Evolutionary conservation across 2,113 vertebrate species (phyloP).

Genomic region (Callithrix jacchus): DNA sequence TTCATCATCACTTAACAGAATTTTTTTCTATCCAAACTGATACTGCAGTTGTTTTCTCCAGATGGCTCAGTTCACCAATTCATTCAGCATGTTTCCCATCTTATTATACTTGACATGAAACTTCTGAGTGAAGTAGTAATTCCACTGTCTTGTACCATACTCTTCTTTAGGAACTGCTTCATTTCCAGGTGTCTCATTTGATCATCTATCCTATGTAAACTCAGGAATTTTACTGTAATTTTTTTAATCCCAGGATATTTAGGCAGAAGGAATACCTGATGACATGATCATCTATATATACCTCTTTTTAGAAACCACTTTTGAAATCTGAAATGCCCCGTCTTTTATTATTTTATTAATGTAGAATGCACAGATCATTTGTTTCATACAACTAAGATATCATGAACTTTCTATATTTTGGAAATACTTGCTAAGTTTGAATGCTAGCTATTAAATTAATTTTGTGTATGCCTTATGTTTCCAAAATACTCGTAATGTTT

Average conservation of each 20-base stretch:
- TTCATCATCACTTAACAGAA: neutral
- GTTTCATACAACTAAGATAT: slow-evolving; percentile 22
- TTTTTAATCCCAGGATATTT: slow-evolving; percentile 44
- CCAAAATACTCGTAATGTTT: slow-evolving; percentile 1
- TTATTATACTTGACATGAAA: neutral
- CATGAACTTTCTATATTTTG: neutral
- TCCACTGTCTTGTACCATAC: neutral
- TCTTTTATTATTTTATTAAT: slow-evolving; percentile 22
- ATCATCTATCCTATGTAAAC: slow-evolving; percentile 13
- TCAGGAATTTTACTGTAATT: slow-evolving; percentile 23
- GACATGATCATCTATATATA: neutral
- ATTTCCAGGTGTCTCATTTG: slow-evolving; percentile 28
- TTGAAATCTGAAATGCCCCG: slow-evolving; percentile 44
- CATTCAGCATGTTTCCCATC: neutral
- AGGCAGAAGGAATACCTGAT: slow-evolving; percentile 26
- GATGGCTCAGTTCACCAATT: neutral
- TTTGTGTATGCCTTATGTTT: slow-evolving; percentile 29
- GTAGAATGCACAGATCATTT: neutral
- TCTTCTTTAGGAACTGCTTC: slow-evolving; percentile 26
- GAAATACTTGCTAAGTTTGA: slow-evolving; percentile 17
- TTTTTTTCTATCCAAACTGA: neutral
- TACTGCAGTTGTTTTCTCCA: slow-evolving; percentile 1
- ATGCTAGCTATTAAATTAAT: slow-evolving; percentile 24
- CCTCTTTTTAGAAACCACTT: slow-evolving; percentile 27
- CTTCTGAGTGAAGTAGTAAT: slow-evolving; percentile 19